Evolutionary conservation across 2,113 vertebrate species (phyloP).

Genomic region (Corvus hawaiiensis): DNA sequence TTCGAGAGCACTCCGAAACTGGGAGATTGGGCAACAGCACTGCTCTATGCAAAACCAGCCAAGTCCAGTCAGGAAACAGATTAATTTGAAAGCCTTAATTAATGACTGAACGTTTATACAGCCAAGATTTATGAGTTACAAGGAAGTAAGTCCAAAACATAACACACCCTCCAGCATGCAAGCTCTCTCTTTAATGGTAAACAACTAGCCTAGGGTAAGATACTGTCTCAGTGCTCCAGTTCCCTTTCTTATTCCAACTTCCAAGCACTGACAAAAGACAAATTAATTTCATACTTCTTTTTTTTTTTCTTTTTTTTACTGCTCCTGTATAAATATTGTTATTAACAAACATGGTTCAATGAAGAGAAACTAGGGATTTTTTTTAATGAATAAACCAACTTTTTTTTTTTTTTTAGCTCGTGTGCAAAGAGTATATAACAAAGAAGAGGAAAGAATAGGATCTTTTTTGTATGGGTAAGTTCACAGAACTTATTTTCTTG

Average conservation of each 20-base stretch:
- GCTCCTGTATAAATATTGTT: not conserved
- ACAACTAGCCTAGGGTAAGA: slow-evolving; percentile 52
- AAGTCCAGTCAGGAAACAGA: slow-evolving; percentile 64
- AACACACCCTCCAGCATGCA: slow-evolving; percentile 27
- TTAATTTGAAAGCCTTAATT: slow-evolving; percentile 61
- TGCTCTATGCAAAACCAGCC: slow-evolving; percentile 32
- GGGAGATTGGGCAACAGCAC: not conserved
- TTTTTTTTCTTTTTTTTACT: too few relatives aligned
- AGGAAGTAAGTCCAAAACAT: slow-evolving; percentile 48
- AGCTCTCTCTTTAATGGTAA: slow-evolving; percentile 30
- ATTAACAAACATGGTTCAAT: not conserved
- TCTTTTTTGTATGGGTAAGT: not conserved
- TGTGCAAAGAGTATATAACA: not conserved
- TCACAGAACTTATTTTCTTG: not conserved
- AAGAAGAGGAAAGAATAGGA: not conserved
- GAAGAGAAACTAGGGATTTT: not conserved
- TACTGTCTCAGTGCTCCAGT: not conserved
- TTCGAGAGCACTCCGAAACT: not conserved
- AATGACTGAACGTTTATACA: slow-evolving; percentile 60
- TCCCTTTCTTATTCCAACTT: not conserved
- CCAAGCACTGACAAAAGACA: not conserved
- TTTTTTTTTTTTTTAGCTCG: not conserved
- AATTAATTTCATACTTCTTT: not conserved
- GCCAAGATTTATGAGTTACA: slow-evolving; percentile 52
- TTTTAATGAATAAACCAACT: not conserved